Percentiles rank a stretch among this genome's conserved stretches.
phyloP scores from a whole-genome alignment of 2,797 vertebrate species.

The Sebastiscus albofasciatus region DNA sequence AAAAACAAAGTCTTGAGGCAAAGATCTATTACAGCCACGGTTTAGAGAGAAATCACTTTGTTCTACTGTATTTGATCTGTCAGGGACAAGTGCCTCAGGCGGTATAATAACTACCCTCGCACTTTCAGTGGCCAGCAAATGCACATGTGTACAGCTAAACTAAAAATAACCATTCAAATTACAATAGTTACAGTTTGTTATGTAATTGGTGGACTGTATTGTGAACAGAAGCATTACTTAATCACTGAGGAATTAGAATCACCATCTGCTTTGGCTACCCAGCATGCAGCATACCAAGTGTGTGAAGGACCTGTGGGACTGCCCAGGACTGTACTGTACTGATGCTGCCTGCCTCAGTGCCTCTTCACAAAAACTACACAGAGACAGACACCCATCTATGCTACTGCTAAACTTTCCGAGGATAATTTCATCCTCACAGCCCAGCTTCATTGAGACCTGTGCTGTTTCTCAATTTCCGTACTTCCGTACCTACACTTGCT shows the following conservation, averaged over 20 bases:
- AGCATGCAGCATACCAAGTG: constrained; percentile 35
- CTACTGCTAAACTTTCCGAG: constrained; percentile 25
- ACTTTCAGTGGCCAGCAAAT: not conserved
- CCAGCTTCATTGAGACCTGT: constrained; percentile 9
- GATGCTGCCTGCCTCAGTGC: constrained; percentile 21
- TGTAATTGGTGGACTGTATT: not conserved
- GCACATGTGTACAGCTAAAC: not conserved
- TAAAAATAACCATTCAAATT: not conserved
- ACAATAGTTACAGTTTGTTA: not conserved
- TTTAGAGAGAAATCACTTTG: not conserved
- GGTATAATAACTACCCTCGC: not conserved
- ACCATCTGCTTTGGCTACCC: constrained; percentile 68
- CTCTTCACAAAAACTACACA: constrained; percentile 13
- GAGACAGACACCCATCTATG: constrained; percentile 12
- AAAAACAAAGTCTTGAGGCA: not conserved
- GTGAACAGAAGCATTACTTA: constrained; percentile 19
- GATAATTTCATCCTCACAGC: not conserved
- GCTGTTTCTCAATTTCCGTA: no score
- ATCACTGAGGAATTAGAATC: constrained; percentile 52
- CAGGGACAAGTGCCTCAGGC: not conserved
- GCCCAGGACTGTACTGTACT: constrained; percentile 8
- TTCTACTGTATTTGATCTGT: not conserved
- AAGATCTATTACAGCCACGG: not conserved
- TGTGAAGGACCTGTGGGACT: constrained; percentile 46
- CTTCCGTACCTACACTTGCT: no score